Evolutionary conservation across 2,797 vertebrate species (phyloP).

Genomic region (Pachyuromys duprasi): DNA sequence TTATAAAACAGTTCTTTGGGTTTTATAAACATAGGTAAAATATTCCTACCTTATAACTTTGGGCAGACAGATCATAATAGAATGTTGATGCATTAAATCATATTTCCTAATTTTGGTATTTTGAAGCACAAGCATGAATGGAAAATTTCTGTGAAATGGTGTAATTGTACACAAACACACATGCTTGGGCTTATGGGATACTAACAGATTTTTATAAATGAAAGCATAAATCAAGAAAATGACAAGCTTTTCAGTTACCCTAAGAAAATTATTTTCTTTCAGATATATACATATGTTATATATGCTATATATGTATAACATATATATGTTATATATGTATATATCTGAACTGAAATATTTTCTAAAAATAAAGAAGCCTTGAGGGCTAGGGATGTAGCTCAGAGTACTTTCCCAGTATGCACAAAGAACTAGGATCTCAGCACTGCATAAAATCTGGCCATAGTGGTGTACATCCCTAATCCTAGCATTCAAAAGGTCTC

Average conservation of each 20-base stretch:
- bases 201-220: constrained; percentile 51
- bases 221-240: constrained; percentile 35
- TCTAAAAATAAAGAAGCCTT: constrained; percentile 32
- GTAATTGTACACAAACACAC: not conserved
- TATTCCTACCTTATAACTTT: not conserved
- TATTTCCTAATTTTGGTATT: not conserved
- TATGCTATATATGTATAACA: not conserved
- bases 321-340: not conserved
- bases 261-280: constrained; percentile 44
- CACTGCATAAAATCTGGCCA: not conserved
- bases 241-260: constrained; percentile 25
- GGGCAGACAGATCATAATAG: not conserved
- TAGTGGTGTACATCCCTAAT: not conserved
- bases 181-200: not conserved
- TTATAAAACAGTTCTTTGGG: constrained; percentile 5
- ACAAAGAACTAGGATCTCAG: not conserved
- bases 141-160: constrained; percentile 47
- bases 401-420: not conserved
- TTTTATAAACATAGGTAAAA: constrained; percentile 33
- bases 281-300: not conserved
- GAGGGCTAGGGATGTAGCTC: not conserved
- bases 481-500: not conserved
- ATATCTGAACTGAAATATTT: not conserved
- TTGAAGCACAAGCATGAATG: constrained; percentile 37
- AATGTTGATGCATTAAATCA: not conserved